Conservation (phyloP, 2,797 vertebrate genomes). For the Malurus leucopterus region DNA sequence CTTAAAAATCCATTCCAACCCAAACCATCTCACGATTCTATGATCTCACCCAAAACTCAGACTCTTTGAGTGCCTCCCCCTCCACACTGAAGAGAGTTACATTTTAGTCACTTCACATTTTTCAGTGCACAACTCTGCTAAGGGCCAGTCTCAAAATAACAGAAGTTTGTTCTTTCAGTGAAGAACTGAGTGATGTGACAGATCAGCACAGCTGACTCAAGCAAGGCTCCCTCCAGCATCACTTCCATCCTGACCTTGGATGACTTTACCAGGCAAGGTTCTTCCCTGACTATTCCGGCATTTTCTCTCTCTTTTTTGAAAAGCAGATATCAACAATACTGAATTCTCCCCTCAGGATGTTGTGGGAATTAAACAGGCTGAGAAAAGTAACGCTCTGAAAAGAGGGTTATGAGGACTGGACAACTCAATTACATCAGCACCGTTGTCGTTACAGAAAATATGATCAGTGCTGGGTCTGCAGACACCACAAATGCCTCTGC, state of each 20-base stretch:
- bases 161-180: neutral
- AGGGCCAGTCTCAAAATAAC: neutral
- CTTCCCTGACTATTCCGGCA: neutral
- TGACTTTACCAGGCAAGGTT: neutral
- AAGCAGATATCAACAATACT: neutral
- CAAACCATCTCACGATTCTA: accelerated
- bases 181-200: neutral
- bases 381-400: neutral
- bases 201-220: neutral
- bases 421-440: neutral
- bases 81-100: neutral
- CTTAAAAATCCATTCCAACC: neutral
- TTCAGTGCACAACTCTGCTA: neutral
- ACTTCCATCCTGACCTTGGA: neutral
- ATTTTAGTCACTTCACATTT: neutral
- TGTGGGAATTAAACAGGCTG: neutral
- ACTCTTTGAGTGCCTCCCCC: neutral
- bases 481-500: neutral
- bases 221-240: neutral
- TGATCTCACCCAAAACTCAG: neutral
- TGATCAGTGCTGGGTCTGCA: neutral
- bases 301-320: neutral
- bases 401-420: neutral
- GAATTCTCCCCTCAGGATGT: neutral
- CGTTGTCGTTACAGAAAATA: neutral